Percentiles rank a stretch among this genome's conserved stretches.
These are phyloP conservation scores for Pao palembangensis DNA, from an alignment of 2,113 vertebrate species.

Conservation along the genomic window DNA sequence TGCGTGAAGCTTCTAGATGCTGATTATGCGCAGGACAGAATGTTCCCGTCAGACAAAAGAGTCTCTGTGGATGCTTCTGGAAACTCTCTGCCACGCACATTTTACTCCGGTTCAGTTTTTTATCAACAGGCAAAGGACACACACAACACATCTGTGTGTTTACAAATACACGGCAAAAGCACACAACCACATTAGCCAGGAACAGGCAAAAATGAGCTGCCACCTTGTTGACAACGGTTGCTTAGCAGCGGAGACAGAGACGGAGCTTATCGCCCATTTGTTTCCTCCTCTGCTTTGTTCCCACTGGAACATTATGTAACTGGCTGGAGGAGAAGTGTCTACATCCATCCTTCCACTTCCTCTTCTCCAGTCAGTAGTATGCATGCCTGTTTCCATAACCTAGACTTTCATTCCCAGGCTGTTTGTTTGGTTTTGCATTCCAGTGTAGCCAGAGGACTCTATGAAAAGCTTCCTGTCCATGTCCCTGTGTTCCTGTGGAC, in stretches of 20 bases:
- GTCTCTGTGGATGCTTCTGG: slow-evolving; percentile 27
- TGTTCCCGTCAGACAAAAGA: slow-evolving; percentile 24
- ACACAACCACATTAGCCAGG: too few relatives aligned
- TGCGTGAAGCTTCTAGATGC: slow-evolving; percentile 6
- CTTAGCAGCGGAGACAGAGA: slow-evolving; percentile 43
- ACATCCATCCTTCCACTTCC: not conserved
- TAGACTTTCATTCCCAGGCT: too few relatives aligned
- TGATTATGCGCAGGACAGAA: slow-evolving; percentile 6
- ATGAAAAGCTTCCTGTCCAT: too few relatives aligned
- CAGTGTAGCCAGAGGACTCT: too few relatives aligned
- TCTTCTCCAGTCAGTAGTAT: too few relatives aligned
- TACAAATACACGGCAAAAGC: not conserved
- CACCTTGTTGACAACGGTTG: slow-evolving; percentile 43
- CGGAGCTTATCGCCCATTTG: slow-evolving; percentile 54
- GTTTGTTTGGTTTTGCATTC: too few relatives aligned
- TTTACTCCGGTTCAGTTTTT: not conserved
- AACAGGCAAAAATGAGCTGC: not conserved
- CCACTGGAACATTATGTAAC: slow-evolving; percentile 50
- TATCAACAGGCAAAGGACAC: not conserved
- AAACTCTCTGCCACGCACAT: not conserved
- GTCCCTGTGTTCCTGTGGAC: too few relatives aligned
- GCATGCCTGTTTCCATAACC: too few relatives aligned
- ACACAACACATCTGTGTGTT: not conserved
- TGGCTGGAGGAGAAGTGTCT: not conserved
- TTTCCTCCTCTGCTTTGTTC: slow-evolving; percentile 55